Conservation (phyloP, 2,888 invertebrate genomes). For the Drosophila demipolita region DNA sequence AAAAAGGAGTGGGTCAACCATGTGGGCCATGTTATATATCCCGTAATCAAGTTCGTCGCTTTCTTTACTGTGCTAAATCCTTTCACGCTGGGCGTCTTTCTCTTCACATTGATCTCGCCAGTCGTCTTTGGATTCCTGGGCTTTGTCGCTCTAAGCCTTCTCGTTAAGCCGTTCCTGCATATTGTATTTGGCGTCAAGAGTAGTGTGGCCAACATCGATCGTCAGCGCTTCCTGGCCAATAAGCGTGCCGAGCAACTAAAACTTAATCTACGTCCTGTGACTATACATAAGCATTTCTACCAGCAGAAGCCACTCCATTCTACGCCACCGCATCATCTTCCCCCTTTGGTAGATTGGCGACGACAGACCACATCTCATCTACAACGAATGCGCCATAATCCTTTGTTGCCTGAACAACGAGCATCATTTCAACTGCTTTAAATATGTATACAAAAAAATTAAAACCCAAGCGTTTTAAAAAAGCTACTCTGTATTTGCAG, state of each 20-base stretch:
- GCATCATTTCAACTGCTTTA: slow-evolving; percentile 28
- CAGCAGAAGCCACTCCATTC: slow-evolving; percentile 66
- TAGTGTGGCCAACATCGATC: slow-evolving; percentile 73
- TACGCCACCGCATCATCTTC: slow-evolving; percentile 45
- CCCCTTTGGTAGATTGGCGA: slow-evolving; percentile 54
- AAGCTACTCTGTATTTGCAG: slow-evolving; percentile 1
- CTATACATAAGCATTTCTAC: slow-evolving; percentile 82
- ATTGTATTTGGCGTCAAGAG: slow-evolving; percentile 79
- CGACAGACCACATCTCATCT: slow-evolving; percentile 17
- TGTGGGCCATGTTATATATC: slow-evolving; percentile 79
- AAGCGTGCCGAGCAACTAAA: slow-evolving; percentile 70
- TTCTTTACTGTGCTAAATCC: slow-evolving; percentile 83
- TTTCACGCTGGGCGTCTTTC: slow-evolving; percentile 80
- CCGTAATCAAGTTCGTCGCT: slow-evolving; percentile 80
- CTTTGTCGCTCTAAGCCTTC: slow-evolving; percentile 74
- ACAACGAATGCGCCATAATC: slow-evolving; percentile 43
- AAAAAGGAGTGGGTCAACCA: slow-evolving; percentile 82
- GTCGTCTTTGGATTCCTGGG: slow-evolving; percentile 81
- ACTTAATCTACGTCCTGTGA: slow-evolving; percentile 75
- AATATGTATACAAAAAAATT: neutral
- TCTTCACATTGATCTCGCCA: slow-evolving; percentile 79
- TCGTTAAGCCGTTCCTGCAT: slow-evolving; percentile 78
- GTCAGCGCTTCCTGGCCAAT: slow-evolving; percentile 54
- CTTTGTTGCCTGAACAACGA: slow-evolving; percentile 50
- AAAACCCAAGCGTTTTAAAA: neutral